Evolutionary conservation across 2,113 vertebrate genomes (phyloP).

Genomic region (Malurus cyaneus): DNA sequence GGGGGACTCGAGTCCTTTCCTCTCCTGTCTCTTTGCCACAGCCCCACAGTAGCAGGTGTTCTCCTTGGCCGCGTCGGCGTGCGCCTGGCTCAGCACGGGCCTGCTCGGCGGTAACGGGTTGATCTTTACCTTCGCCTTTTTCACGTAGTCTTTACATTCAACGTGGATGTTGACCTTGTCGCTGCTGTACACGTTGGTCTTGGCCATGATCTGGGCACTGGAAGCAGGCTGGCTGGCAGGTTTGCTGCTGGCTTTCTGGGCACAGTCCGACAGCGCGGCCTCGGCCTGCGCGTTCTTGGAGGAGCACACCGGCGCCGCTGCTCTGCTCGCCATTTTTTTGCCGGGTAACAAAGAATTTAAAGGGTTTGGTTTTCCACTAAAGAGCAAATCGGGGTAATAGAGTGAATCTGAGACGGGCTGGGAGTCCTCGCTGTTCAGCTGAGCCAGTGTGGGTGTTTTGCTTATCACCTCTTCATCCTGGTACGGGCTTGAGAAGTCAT

Average conservation of each 20-base stretch:
- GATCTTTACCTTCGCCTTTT: slow-evolving; percentile 94
- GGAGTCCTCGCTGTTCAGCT: slow-evolving; percentile 97
- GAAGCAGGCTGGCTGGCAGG: slow-evolving; percentile 87
- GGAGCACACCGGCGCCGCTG: slow-evolving; percentile 78
- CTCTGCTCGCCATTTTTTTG: slow-evolving; percentile 83
- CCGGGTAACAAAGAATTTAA: slow-evolving; percentile 75
- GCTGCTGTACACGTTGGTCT: slow-evolving; percentile 78
- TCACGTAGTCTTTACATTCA: slow-evolving; percentile 90
- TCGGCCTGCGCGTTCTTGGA: slow-evolving; percentile 83
- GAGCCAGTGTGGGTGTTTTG: slow-evolving; percentile 93
- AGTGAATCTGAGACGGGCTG: slow-evolving; percentile 93
- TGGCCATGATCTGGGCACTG: slow-evolving; percentile 89
- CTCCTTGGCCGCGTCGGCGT: slow-evolving; percentile 74
- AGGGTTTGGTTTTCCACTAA: slow-evolving; percentile 76
- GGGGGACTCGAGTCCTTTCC: slow-evolving; percentile 74
- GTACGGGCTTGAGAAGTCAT: slow-evolving; percentile 97
- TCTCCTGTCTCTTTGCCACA: slow-evolving; percentile 76
- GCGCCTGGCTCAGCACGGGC: slow-evolving; percentile 67
- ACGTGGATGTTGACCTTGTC: slow-evolving; percentile 79
- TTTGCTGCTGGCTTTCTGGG: slow-evolving; percentile 88
- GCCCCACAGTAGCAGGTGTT: slow-evolving; percentile 80
- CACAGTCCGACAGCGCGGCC: slow-evolving; percentile 79
- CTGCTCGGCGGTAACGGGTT: slow-evolving; percentile 74
- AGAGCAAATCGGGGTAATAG: slow-evolving; percentile 86
- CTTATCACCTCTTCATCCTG: slow-evolving; percentile 98